Conservation (phyloP, 2,888 invertebrate genomes). For the Ornithoptera alexandrae region DNA sequence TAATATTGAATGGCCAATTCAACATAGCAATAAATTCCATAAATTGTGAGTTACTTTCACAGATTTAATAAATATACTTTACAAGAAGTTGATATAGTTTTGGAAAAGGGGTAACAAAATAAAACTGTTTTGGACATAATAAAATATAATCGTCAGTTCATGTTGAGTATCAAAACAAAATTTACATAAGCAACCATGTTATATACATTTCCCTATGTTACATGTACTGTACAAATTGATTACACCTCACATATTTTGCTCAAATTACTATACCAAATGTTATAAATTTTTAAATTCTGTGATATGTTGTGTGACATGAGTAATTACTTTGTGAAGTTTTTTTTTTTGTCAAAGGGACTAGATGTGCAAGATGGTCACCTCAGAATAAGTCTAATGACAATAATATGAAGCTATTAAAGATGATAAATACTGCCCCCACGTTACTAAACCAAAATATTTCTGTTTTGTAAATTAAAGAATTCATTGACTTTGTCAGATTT, state of each 20-base stretch:
- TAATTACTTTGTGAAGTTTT: not conserved
- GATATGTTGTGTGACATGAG: not conserved
- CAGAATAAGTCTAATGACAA: too few species aligned
- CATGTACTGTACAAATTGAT: conserved; percentile 24
- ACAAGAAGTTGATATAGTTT: not conserved
- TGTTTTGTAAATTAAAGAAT: not conserved
- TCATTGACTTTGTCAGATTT: not conserved
- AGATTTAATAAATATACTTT: too few species aligned
- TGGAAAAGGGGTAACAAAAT: conserved; percentile 22
- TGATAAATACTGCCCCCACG: too few species aligned
- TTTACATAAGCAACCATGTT: conserved; percentile 54
- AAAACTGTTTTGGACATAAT: conserved; percentile 52
- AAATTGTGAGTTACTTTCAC: too few species aligned
- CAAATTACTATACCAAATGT: not conserved
- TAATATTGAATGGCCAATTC: too few species aligned
- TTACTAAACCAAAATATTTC: not conserved
- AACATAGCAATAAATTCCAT: too few species aligned
- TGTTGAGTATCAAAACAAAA: conserved; percentile 78
- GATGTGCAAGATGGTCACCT: too few species aligned
- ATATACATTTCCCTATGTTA: conserved; percentile 45
- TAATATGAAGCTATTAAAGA: too few species aligned
- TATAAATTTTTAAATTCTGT: not conserved
- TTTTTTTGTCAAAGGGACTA: too few species aligned
- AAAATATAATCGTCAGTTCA: conserved; percentile 78
- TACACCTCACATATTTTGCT: conserved; percentile 32